Evolutionary conservation across 2,797 vertebrate species (phyloP).

Genomic region (Menidia menidia): DNA sequence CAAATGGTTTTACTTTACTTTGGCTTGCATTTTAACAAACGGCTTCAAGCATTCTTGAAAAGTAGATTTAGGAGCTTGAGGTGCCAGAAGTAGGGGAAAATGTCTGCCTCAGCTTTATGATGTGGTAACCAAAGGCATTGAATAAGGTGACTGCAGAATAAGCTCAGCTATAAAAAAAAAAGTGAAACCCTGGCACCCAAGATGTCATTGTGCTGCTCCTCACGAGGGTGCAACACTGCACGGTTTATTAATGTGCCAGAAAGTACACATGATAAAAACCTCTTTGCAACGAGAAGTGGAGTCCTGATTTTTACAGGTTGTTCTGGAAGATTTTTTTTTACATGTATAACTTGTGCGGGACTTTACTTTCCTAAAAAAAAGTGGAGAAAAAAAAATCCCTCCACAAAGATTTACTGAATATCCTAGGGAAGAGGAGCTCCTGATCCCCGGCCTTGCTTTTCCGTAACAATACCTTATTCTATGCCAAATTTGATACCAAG

Average conservation of each 20-base stretch:
- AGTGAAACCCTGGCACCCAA: slow-evolving; percentile 68
- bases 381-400: slow-evolving; percentile 19
- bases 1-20: slow-evolving; percentile 74
- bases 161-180: slow-evolving; percentile 53
- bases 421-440: slow-evolving; percentile 27
- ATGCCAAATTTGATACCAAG: slow-evolving; percentile 62
- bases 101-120: slow-evolving; percentile 91
- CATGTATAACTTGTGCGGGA: slow-evolving; percentile 34
- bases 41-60: slow-evolving; percentile 79
- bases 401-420: slow-evolving; percentile 27
- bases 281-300: slow-evolving; percentile 67
- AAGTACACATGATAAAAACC: slow-evolving; percentile 78
- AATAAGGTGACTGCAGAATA: slow-evolving; percentile 86
- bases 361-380: slow-evolving; percentile 52
- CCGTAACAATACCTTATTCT: slow-evolving; percentile 53
- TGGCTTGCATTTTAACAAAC: slow-evolving; percentile 78
- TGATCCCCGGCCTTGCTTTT: slow-evolving; percentile 21
- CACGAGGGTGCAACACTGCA: slow-evolving; percentile 69
- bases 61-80: slow-evolving; percentile 90
- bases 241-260: slow-evolving; percentile 78
- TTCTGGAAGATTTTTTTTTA: slow-evolving; percentile 68
- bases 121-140: slow-evolving; percentile 83
- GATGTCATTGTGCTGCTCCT: slow-evolving; percentile 69
- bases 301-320: slow-evolving; percentile 72
- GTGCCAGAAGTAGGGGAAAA: slow-evolving; percentile 88